Evolutionary conservation across 2,888 invertebrate genomes (phyloP).

Genomic region (Drosophila differens): DNA sequence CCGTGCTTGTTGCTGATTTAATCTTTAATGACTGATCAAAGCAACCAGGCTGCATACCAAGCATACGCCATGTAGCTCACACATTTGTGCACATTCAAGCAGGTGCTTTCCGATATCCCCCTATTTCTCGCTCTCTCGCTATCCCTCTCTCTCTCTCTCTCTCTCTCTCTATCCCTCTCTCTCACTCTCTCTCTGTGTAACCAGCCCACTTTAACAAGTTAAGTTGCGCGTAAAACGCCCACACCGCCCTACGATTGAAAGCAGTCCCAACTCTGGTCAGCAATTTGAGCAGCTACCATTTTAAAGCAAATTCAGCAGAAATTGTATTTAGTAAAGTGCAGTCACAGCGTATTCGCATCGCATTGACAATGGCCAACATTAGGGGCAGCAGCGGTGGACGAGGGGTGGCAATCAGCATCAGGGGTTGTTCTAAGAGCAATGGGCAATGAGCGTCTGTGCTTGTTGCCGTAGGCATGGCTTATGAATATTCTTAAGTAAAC

Average conservation of each 20-base stretch:
- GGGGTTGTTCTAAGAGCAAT: conserved; percentile 6
- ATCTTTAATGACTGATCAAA: conserved; percentile 76
- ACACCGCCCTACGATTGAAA: conserved; percentile 12
- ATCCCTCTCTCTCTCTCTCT: neutral
- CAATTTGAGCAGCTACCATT: conserved; percentile 65
- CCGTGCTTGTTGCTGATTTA: conserved; percentile 55
- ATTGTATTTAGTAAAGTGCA: conserved; percentile 80
- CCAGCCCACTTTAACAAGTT: conserved; percentile 66
- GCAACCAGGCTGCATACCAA: conserved; percentile 58
- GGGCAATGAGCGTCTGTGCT: conserved; percentile 2
- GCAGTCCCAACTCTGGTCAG: conserved; percentile 64
- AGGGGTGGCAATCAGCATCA: conserved; percentile 32
- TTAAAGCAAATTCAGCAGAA: conserved; percentile 81
- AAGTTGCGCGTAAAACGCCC: conserved; percentile 83
- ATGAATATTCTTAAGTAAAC: conserved; percentile 76
- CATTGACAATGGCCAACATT: conserved; percentile 60
- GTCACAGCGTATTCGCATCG: conserved; percentile 65
- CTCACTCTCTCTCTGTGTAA: neutral
- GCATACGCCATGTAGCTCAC: conserved; percentile 74
- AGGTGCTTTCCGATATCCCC: conserved; percentile 2
- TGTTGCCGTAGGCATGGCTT: conserved; percentile 35
- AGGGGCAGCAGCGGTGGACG: conserved; percentile 7
- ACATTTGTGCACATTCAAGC: conserved; percentile 56
- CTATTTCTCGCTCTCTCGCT: neutral
- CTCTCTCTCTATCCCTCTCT: neutral